Base-by-base conservation (phyloP, 2,797 vertebrate species). In the Etheostoma nigrum region DNA sequence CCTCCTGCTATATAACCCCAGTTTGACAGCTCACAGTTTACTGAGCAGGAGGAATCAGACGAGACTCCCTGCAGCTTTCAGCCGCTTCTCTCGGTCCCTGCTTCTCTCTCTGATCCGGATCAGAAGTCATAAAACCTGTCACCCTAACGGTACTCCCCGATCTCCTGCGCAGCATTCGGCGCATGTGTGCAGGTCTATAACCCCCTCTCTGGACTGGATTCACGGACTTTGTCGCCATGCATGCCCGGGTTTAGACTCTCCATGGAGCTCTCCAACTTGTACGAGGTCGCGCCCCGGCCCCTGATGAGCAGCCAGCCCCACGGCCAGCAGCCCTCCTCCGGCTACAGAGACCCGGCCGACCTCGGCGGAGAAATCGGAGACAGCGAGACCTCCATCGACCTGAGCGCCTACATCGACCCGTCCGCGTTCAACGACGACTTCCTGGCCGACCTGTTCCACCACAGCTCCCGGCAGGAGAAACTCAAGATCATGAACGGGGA, bases 401-500 rank as follows among this genome's bases (percentile, higher is more conserved):
- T 99, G 92, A 98, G 97, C 92, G 97, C 97, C 59, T 99, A 99
- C 95, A 99, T 99, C 81, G 98, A 99, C 92, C 97, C 97, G 16
- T 93, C 96, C 33, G 97, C 97, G 33, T 98, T 99, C 89, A 98
- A 99, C 97, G 98, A 99, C 97, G 98, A 99, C 92, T 98, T 99
- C 90, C 93, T 99, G 92, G 98, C 97, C 15, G 98, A 99, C 85
- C 93, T 99, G 75, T 98, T 99, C 94, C 97, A 99, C 93, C 97
- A 96, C 95, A 96, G 91, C 93, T 95, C 96, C 81, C 95, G 97
- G 79, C 96, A 97, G 91, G 96, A 95, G 91, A 95, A 95, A 78
- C 81, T 92, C 30, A 96, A 96, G 92, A 79, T 92, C 64, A 93
- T 92, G 87, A 95, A 78, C 84, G 94, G 92, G 4, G 96, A 97